These are phyloP conservation scores for Vanessa atalanta DNA, from an alignment of 1,140 invertebrate genomes.

Conservation along the genomic window DNA sequence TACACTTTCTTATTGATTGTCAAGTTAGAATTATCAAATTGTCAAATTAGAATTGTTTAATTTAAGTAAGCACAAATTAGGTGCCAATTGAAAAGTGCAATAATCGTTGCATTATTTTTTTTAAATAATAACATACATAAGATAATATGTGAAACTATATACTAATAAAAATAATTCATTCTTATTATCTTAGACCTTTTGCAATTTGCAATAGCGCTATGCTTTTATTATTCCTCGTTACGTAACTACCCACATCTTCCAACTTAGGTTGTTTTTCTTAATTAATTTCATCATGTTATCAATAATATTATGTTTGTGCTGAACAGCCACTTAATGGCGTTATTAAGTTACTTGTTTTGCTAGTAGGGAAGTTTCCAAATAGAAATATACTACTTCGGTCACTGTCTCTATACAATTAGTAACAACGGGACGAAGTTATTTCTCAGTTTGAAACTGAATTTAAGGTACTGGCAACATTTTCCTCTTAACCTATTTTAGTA, in stretches of 20 bases:
- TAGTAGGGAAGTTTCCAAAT: slow-evolving; percentile 11
- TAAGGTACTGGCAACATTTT: slow-evolving; percentile 4
- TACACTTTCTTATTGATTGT: no score
- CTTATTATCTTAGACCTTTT: no score
- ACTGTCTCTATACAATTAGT: slow-evolving; percentile 20
- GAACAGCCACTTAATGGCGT: neutral
- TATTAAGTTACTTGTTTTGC: slow-evolving; percentile 17
- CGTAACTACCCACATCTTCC: neutral
- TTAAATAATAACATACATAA: no score
- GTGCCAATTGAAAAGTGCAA: no score
- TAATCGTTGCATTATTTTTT: no score
- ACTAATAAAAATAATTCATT: no score
- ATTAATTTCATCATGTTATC: slow-evolving; percentile 9
- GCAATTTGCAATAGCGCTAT: no score
- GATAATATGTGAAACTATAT: no score
- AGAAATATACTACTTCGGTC: slow-evolving; percentile 11
- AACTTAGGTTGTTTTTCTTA: slow-evolving; percentile 1
- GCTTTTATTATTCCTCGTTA: no score
- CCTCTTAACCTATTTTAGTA: neutral
- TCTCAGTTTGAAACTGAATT: slow-evolving; percentile 18
- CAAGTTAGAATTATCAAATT: no score
- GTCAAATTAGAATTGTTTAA: no score
- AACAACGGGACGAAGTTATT: slow-evolving; percentile 14
- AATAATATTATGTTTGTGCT: slow-evolving; percentile 11
- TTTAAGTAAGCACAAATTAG: no score